Evolutionary conservation across 2,888 invertebrate genomes (phyloP).

Genomic region (Epinotia bilunana): DNA sequence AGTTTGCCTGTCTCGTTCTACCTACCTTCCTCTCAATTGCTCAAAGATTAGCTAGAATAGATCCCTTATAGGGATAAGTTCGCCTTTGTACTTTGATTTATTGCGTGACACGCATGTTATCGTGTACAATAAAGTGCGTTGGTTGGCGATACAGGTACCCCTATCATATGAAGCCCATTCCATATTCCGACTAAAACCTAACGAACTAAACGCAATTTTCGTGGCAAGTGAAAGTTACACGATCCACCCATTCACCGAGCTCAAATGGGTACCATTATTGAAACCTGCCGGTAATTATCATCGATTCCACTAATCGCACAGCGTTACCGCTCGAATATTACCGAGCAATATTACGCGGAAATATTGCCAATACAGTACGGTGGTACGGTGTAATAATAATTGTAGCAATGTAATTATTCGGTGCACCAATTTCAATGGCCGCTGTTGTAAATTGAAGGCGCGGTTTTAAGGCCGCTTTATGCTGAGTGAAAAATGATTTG

Average conservation of each 20-base stretch:
- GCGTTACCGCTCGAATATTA: slow-evolving; percentile 49
- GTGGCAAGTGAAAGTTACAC: slow-evolving; percentile 11
- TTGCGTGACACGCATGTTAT: too few relatives aligned
- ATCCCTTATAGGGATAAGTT: too few relatives aligned
- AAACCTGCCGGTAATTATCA: slow-evolving; percentile 57
- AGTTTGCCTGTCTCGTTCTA: too few relatives aligned
- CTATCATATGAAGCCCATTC: not conserved
- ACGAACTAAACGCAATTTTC: slow-evolving; percentile 3
- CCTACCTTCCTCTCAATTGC: too few relatives aligned
- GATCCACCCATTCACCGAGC: slow-evolving; percentile 20
- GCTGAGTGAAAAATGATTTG: slow-evolving; percentile 36
- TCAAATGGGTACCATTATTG: slow-evolving; percentile 51
- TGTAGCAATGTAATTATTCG: slow-evolving; percentile 43
- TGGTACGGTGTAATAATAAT: slow-evolving; percentile 46
- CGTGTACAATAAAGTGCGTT: too few relatives aligned
- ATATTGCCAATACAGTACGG: slow-evolving; percentile 51
- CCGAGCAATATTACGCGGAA: slow-evolving; percentile 48
- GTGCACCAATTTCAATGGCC: slow-evolving; percentile 35
- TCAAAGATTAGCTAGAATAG: too few relatives aligned
- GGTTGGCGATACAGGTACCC: too few relatives aligned
- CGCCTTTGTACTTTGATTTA: too few relatives aligned
- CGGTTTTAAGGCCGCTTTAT: slow-evolving; percentile 24
- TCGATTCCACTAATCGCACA: slow-evolving; percentile 56
- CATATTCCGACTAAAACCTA: not conserved
- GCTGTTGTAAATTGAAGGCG: slow-evolving; percentile 30